Evolutionary conservation across 2,113 vertebrate species (phyloP), one percentile per base, ranked within the genome.

Genomic region (Pluvialis apricaria): DNA sequence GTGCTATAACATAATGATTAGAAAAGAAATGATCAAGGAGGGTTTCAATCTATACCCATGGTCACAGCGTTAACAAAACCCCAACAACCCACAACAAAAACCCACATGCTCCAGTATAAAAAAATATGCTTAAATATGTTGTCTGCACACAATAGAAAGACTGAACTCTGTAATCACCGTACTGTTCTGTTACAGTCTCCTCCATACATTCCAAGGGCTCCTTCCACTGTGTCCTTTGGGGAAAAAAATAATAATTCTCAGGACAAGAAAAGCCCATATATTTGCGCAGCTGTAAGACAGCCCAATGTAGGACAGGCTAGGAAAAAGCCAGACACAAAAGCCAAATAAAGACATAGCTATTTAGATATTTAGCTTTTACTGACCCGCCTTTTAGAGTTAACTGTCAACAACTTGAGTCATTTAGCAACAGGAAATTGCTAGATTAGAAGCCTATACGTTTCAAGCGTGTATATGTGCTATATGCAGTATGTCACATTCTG

Each of bases 11-110:
- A 25, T 24, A 79, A 34, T 5, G 40, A 82, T 31, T 51, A 57
- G 26, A 80, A 57, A 40, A 55, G 32, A 84, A 84, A 86, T 24
- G 0, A 49, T 69, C 57, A 28, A 79, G 60, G 62, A 90, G 61
- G 31, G 64, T 84, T 68, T 79, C 28, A 44, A 54, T 77, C 38
- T 44, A 2, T 65, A 32, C 69, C 82, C 70, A 28, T 28, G 28
- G n/a, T 95, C 97, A 95, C 97, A 95, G 94, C 87, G 62, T 86
- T 12, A 44, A 36, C 64, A 61, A 55, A 61, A 77, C 45, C 20
- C 4, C 13, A 64, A 36, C 11, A 58, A 82, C 21, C 32, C 32
- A 70, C 55, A 28, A 36, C 12, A 47, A 49, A 52, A n/a, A 36
- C 29, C 11, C 44, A 61, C 57, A 65, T 69, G 75, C 83, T 97